A percentile compares a stretch with the other conserved stretches of the same genome.
These are phyloP conservation scores for Lycorma delicatula DNA, from an alignment of 1,140 invertebrate genomes.

Conservation along the genomic window DNA sequence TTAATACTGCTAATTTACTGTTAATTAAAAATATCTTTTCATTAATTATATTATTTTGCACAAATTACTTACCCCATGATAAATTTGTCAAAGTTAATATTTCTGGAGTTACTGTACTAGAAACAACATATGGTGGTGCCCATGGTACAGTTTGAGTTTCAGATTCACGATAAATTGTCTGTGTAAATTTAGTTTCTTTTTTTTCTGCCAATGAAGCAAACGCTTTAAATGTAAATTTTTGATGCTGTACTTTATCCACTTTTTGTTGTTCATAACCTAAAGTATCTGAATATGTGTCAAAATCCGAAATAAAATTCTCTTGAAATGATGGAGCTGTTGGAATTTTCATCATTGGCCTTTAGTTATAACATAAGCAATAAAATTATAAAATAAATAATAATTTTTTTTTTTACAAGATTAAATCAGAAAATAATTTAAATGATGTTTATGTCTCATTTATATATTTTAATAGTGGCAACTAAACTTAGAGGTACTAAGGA, in stretches of 20 bases:
- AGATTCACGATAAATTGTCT: constrained; percentile 65
- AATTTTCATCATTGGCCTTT: too few species aligned
- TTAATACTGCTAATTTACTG: too few species aligned
- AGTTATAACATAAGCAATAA: too few species aligned
- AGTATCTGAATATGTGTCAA: not conserved
- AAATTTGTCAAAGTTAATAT: constrained; percentile 51
- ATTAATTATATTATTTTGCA: too few species aligned
- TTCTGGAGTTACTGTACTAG: constrained; percentile 44
- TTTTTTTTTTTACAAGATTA: too few species aligned
- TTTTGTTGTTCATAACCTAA: not conserved
- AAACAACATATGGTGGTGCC: constrained; percentile 51
- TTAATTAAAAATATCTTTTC: too few species aligned
- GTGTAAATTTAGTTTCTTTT: constrained; percentile 39
- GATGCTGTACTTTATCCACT: not conserved
- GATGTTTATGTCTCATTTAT: too few species aligned
- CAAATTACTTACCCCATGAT: constrained; percentile 47
- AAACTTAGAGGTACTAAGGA: too few species aligned
- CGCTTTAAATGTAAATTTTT: not conserved
- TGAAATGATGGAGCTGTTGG: not conserved
- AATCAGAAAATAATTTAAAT: too few species aligned
- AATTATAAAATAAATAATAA: too few species aligned
- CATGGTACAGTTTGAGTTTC: constrained; percentile 70
- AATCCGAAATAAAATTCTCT: not conserved
- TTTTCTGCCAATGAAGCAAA: not conserved
- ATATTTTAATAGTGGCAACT: too few species aligned